Conservation (phyloP, 2,888 invertebrate genomes). For the Mesorhabditis sp. region DNA sequence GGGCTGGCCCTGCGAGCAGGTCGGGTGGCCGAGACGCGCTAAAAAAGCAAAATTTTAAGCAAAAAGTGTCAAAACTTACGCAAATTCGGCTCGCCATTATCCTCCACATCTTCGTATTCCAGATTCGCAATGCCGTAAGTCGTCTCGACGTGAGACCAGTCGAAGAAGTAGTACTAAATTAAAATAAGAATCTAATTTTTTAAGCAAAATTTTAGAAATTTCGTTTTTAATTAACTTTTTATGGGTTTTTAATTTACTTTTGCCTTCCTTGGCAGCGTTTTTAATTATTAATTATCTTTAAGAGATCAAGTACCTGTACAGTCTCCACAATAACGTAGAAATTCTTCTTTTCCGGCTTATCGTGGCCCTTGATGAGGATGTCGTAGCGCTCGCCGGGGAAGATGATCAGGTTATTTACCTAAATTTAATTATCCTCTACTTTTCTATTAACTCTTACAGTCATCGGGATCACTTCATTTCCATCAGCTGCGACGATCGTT, state of each 20-base stretch:
- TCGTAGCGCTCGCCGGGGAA: conserved; percentile 56
- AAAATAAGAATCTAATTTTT: not conserved
- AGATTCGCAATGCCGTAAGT: conserved; percentile 44
- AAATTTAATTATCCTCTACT: not conserved
- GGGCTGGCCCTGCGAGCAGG: conserved; percentile 26
- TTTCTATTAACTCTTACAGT: conserved; percentile 24
- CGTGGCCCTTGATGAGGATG: conserved; percentile 38
- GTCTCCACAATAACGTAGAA: conserved; percentile 35
- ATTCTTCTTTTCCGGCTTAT: conserved; percentile 26
- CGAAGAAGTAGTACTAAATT: conserved; percentile 24
- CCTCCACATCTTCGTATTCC: conserved; percentile 30
- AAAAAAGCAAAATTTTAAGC: conserved; percentile 10
- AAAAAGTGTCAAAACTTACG: not conserved
- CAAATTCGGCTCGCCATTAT: not conserved
- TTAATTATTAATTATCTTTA: conserved; percentile 6
- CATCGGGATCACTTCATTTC: conserved; percentile 42
- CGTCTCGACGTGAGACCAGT: conserved; percentile 37
- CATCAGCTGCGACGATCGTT: conserved; percentile 49
- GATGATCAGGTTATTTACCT: conserved; percentile 40
- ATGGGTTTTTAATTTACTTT: too few relatives aligned
- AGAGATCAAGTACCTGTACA: conserved; percentile 7
- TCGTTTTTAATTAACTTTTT: too few relatives aligned
- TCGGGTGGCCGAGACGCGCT: conserved; percentile 39
- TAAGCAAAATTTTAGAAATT: not conserved
- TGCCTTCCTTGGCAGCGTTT: not conserved